phyloP scores from a whole-genome alignment of 2,797 vertebrate genomes.

The Strix occidentalis region DNA sequence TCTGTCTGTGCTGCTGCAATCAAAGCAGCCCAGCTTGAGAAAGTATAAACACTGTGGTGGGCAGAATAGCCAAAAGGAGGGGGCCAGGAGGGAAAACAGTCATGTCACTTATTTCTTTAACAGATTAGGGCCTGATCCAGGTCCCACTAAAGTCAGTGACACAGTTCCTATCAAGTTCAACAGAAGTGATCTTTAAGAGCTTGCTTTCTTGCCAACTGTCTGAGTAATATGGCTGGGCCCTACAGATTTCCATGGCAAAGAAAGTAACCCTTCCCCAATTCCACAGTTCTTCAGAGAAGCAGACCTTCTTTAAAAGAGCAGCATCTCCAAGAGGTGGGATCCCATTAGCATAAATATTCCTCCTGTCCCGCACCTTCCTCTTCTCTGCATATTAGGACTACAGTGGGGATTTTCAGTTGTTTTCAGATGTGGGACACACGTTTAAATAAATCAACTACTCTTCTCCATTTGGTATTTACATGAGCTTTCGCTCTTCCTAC shows the following conservation, averaged over 20 bases:
- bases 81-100: background rate
- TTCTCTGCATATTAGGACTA: background rate
- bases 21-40: conserved; percentile 6
- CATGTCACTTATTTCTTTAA: conserved; percentile 1
- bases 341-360: background rate
- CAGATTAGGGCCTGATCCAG: background rate
- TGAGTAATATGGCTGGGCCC: background rate
- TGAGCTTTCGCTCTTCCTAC: background rate
- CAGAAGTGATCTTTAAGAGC: background rate
- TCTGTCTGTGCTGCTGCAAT: background rate
- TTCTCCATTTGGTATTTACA: background rate
- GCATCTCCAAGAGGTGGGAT: background rate
- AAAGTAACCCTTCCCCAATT: background rate
- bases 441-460: background rate
- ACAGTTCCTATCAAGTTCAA: background rate
- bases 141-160: background rate
- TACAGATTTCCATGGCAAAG: background rate
- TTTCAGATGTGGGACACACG: background rate
- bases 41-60: background rate
- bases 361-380: background rate
- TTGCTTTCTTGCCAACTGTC: background rate
- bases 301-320: background rate
- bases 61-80: background rate
- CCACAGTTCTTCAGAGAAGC: background rate
- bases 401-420: background rate